Evolutionary conservation across 64 coral and sea anemone genomes (phyloP), one percentile per base, ranked within the genome.

Genomic region (Orbicella faveolata): DNA sequence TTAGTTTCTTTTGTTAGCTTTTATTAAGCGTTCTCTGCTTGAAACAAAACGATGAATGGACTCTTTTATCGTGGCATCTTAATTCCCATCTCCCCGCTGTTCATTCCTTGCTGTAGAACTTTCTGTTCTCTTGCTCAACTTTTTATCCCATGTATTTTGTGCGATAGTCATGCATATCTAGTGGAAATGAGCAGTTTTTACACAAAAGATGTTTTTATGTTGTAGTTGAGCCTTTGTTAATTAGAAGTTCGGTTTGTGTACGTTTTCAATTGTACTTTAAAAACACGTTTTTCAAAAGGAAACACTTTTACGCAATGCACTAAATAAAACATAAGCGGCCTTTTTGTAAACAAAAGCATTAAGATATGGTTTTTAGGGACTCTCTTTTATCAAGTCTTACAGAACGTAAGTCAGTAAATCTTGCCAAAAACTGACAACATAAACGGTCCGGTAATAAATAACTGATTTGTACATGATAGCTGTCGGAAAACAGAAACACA

Each of bases 121-220:
- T n/a, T 70, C 67, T 70, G 67, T 70, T 26, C 67, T 70, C 25
- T 33, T 1, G 1, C 21, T 70, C 10, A 10, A 10, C 67, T n/a
- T 70, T 70, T 34, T 52, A 17, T 30, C 3, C 23, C 20, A 17
- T 35, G 12, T 37, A 36, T 36, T 34, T 52, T 18, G 20, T 51
- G 3, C 36, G 16, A 0, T 9, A 51, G 36, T 52, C 14, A 6
- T 13, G 41, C 51, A 23, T 44, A 2, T 52, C 20, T 34, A 21
- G 16, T 9, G 20, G 18, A 78, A 39, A 52, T 19, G 37, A 21
- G 3, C 8, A 44, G 18, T 53, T 78, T 52, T 53, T 52, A 18
- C 25, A 79, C 77, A 79, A 79, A 79, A 61, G 77, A 52, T 23
- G 51, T 57, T 79, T 76, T 79, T 23, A 79, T 79, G 20, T 79